phyloP scores from a whole-genome alignment of 2,797 vertebrate species.

The Oophaga sylvatica region DNA sequence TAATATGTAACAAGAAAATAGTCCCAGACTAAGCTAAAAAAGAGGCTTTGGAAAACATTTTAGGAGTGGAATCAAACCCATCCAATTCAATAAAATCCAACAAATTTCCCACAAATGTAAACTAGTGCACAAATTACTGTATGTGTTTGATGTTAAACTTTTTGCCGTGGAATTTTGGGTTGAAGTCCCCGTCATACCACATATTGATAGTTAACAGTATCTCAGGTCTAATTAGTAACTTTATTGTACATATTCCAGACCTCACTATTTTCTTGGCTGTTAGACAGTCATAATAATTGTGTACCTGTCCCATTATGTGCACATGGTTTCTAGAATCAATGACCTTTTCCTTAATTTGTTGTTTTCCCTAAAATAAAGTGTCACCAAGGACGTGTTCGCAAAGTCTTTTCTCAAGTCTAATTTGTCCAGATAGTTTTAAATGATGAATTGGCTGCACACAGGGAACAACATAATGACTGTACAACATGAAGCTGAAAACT shows the following conservation, averaged over 20 bases:
- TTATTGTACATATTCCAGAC: slow-evolving; percentile 24
- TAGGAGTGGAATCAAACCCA: not conserved
- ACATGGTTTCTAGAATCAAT: slow-evolving; percentile 19
- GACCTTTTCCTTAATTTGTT: slow-evolving; percentile 41
- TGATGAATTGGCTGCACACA: slow-evolving; percentile 55
- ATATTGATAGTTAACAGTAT: not conserved
- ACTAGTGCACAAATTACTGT: too few species aligned
- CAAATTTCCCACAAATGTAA: not conserved
- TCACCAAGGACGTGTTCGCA: slow-evolving; percentile 45
- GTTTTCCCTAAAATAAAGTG: slow-evolving; percentile 44
- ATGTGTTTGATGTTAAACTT: too few species aligned
- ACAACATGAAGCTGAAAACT: slow-evolving; percentile 42
- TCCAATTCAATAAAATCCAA: not conserved
- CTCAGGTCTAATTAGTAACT: not conserved
- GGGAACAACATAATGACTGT: slow-evolving; percentile 54
- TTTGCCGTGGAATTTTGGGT: not conserved
- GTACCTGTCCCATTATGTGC: slow-evolving; percentile 35
- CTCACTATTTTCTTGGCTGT: slow-evolving; percentile 26
- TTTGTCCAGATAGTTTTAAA: slow-evolving; percentile 50
- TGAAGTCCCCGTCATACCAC: not conserved
- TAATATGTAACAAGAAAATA: not conserved
- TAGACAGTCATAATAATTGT: slow-evolving; percentile 32
- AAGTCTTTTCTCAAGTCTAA: slow-evolving; percentile 35
- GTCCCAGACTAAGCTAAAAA: not conserved
- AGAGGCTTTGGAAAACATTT: not conserved